Evolutionary conservation across 1,140 invertebrate species (phyloP).

Genomic region (Acyrthosiphon pisum): DNA sequence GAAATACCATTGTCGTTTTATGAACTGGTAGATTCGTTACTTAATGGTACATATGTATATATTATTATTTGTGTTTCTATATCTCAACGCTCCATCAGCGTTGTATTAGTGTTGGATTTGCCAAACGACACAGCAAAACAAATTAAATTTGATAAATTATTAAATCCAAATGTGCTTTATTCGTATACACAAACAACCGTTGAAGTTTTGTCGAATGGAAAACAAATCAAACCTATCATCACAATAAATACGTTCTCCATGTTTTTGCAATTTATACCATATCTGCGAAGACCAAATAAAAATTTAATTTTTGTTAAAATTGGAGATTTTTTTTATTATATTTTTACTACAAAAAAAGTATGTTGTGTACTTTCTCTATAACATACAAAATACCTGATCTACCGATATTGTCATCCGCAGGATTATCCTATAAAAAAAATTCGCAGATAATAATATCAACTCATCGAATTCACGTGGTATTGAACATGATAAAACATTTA

Average conservation of each 20-base stretch:
- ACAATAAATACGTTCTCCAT: background rate
- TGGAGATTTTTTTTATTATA: background rate
- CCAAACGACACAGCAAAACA: background rate
- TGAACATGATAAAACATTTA: background rate
- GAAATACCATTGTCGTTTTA: conserved; percentile 49
- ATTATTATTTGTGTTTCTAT: background rate
- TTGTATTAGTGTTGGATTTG: conserved; percentile 23
- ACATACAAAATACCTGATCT: background rate
- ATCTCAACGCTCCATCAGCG: conserved; percentile 12
- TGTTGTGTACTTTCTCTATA: background rate
- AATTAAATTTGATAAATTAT: conserved; percentile 27
- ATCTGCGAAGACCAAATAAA: background rate
- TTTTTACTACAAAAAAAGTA: background rate
- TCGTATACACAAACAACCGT: background rate
- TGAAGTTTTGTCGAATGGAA: background rate
- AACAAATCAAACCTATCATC: conserved; percentile 1
- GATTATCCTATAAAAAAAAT: background rate
- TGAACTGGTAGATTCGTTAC: conserved; percentile 37
- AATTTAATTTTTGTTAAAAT: background rate
- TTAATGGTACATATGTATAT: background rate
- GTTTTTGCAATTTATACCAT: background rate
- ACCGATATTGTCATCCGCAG: background rate
- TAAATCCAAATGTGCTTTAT: conserved; percentile 9
- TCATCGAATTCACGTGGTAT: background rate
- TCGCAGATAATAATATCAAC: background rate